Base-by-base conservation (phyloP, 2,797 vertebrate species). In the Nannoperca australis region DNA sequence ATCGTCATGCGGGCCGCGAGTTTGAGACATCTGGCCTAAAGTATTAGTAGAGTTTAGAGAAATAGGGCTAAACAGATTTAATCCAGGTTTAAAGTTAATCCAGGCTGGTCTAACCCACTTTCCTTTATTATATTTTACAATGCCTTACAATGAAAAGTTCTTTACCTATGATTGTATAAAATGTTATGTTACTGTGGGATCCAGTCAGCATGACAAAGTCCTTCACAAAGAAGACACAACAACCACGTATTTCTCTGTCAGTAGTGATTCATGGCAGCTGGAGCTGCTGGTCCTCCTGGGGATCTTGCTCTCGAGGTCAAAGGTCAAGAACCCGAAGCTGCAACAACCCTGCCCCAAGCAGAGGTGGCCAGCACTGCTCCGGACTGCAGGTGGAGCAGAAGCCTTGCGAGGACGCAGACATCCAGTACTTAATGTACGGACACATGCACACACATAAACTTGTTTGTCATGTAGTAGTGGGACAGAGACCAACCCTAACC, bases 211-310 rank as follows among this genome's bases (percentile, higher is more conserved):
- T 7, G 47, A 53, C 11, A 36, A 24, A 5, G 2, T 9, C 2
- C 38, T 36, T 24, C 7, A 27, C 9, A 40, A 22, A 38, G 11
- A 54, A 49, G 10, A 30, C 40, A n/a, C 9, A 47, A 51, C 7
- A 36, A 47, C 9, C 2, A 42, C 10, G 0, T 8, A 44, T 42
- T 53, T n/a, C 74, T 30, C n/a, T 67, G 22, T 14, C 70, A 98
- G 97, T 94, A 3, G 91, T 94, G 54, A 85, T 96, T 51, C 95
- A 97, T 64, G 97, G 97, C 62, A 82, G 83, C 42, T 99, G 98
- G 97, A 97, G 89, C 83, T 99, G 98, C 90, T 99, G 98, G 98
- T 96, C 97, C 1, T 88, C 94, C 36, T 99, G 97, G 97, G 91
- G 91, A 27, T 36, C 94, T 58, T 99, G 97, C 81, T 91, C 92